Conservation (phyloP, 2,113 vertebrate genomes). For the Apus apus region DNA sequence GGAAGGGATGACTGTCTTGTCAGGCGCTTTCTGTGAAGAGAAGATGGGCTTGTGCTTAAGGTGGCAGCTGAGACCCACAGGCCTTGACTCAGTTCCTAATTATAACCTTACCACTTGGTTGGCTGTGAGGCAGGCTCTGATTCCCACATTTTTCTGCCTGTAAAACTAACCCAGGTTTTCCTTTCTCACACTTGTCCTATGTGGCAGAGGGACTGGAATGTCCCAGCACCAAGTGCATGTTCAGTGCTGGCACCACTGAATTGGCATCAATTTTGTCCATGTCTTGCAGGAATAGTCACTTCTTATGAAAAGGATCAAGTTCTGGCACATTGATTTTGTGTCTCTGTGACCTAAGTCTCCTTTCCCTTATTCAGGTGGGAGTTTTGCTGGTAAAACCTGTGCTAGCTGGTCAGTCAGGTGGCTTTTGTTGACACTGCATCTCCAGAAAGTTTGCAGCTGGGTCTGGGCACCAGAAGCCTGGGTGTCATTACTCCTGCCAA, state of each 20-base stretch:
- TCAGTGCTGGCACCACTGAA: rapidly evolving
- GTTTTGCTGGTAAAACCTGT: neutral
- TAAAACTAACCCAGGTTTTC: neutral
- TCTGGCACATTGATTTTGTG: neutral
- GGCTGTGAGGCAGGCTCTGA: neutral
- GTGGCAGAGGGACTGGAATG: neutral
- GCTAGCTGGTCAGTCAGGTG: neutral
- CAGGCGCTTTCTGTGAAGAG: neutral
- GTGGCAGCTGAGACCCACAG: neutral
- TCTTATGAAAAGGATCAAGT: neutral
- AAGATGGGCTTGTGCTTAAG: neutral
- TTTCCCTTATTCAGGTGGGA: neutral
- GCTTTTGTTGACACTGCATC: neutral
- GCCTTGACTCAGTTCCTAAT: neutral
- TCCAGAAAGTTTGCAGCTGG: neutral
- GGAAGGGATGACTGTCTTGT: neutral
- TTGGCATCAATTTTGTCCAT: neutral
- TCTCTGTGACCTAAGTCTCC: neutral
- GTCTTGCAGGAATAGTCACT: neutral
- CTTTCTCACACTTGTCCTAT: neutral
- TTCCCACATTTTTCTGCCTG: neutral
- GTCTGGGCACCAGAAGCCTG: neutral
- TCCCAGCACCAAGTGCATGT: neutral
- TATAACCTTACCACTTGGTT: neutral
- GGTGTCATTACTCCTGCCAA: neutral